Evolutionary conservation across 1,140 invertebrate species (phyloP), one percentile per base, ranked within the genome.

Genomic region (Cheumatopsyche charites): DNA sequence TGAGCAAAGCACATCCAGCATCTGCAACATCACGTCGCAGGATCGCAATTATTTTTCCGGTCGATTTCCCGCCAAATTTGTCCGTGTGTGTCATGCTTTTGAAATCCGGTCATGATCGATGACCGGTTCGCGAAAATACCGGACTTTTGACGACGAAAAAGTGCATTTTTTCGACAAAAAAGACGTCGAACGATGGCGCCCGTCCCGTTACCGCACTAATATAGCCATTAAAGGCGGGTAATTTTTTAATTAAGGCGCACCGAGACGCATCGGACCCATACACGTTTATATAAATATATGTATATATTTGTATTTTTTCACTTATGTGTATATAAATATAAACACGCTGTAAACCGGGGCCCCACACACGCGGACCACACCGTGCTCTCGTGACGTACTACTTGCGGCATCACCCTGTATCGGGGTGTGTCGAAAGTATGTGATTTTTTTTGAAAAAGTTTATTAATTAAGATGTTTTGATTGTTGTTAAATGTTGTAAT

Each of bases 141-240:
- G 47, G 47, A 6, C 43, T n/a, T n/a, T n/a, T n/a, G 29, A 36
- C 29, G 3, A 49, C 13, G 45, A 23, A 21, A 62, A 26, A 62
- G 17, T 12, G 26, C 62, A 11, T 45, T 21, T 26, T n/a, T n/a
- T n/a, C n/a, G n/a, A n/a, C n/a, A n/a, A n/a, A n/a, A n/a, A n/a
- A 26, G 61, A 41, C 61, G 19, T n/a, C n/a, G 61, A 62, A 26
- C 36, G 62, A 25, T 67, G 36, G 42, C 13, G 13, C 63, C 12
- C 19, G 63, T 21, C 63, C 12, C n/a, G n/a, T 47, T 21, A 17
- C 25, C 23, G 47, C 17, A 68, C 66, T 68, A 68, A 68, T 68
- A 68, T 68, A 68, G 66, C 66, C 66, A 68, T 68, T 68, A 68
- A 68, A 68, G 66, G 66, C 49, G 42, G 66, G 66, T 68, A 68